Evolutionary conservation across 2,113 vertebrate species (phyloP).

Genomic region (Hydrochoerus hydrochaeris): DNA sequence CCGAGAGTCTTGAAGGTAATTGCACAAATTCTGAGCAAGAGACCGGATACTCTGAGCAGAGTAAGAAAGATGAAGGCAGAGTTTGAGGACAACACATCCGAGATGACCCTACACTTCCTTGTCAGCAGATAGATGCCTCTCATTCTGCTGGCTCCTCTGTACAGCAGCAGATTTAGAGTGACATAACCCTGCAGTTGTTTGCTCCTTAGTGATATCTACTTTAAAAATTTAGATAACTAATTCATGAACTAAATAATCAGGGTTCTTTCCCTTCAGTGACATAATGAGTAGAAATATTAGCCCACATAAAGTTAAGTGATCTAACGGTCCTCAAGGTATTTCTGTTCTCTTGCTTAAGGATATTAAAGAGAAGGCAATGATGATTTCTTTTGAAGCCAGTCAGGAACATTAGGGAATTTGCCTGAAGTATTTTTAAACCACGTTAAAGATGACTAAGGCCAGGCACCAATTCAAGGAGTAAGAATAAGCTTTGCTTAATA

Average conservation of each 20-base stretch:
- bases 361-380: not conserved
- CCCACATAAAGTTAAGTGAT: not conserved
- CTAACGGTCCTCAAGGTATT: not conserved
- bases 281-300: not conserved
- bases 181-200: not conserved
- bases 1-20: not conserved
- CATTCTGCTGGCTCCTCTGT: not conserved
- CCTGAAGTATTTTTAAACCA: not conserved
- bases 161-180: not conserved
- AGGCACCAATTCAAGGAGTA: not conserved
- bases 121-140: not conserved
- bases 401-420: not conserved
- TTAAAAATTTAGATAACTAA: constrained; percentile 35
- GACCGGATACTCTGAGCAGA: not conserved
- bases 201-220: not conserved
- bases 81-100: not conserved
- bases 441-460: not conserved
- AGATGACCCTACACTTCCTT: not conserved
- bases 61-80: not conserved
- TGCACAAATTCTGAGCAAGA: not conserved
- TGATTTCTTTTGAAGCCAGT: not conserved
- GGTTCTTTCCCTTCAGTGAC: not conserved
- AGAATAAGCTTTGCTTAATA: not conserved
- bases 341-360: not conserved
- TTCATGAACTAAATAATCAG: not conserved